Percentiles rank a stretch among this genome's conserved stretches.
Evolutionary conservation across 2,797 vertebrate genomes (phyloP).

Genomic region (Paratrypauchen microcephalus): DNA sequence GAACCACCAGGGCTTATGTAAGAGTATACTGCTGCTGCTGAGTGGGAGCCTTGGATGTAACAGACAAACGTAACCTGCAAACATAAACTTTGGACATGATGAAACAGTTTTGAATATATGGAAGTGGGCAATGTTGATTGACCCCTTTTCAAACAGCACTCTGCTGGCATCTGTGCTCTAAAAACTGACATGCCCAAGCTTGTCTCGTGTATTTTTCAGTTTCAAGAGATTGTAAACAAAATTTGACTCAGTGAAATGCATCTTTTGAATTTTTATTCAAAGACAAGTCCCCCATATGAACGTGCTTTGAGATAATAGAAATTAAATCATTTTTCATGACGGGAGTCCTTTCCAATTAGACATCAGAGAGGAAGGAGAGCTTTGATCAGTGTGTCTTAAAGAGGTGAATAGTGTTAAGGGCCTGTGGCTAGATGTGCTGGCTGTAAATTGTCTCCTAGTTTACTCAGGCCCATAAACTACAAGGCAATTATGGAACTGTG

Average conservation of each 20-base stretch:
- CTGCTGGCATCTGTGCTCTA: constrained; percentile 51
- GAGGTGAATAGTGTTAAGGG: constrained; percentile 47
- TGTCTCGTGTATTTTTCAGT: not conserved
- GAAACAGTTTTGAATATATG: constrained; percentile 33
- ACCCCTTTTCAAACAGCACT: constrained; percentile 28
- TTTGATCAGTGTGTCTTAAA: constrained; percentile 53
- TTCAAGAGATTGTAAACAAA: not conserved
- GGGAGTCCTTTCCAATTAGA: constrained; percentile 61
- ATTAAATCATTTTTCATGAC: constrained; percentile 40
- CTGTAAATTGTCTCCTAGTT: constrained; percentile 62
- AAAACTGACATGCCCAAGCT: constrained; percentile 32
- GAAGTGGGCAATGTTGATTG: constrained; percentile 38
- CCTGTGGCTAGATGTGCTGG: constrained; percentile 38
- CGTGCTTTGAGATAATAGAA: constrained; percentile 23
- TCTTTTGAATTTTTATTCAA: not conserved
- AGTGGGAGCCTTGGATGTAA: constrained; percentile 64
- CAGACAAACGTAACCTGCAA: constrained; percentile 61
- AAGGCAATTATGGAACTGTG: constrained; percentile 71
- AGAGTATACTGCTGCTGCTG: constrained; percentile 44
- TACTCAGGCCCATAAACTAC: constrained; percentile 54
- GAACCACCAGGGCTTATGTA: constrained; percentile 56
- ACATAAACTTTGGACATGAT: constrained; percentile 64
- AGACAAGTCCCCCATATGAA: not conserved
- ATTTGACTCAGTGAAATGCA: not conserved
- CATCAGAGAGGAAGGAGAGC: constrained; percentile 32